phyloP scores from a whole-genome alignment of 2,888 invertebrate species.

The Eristalinus sepulchralis region DNA sequence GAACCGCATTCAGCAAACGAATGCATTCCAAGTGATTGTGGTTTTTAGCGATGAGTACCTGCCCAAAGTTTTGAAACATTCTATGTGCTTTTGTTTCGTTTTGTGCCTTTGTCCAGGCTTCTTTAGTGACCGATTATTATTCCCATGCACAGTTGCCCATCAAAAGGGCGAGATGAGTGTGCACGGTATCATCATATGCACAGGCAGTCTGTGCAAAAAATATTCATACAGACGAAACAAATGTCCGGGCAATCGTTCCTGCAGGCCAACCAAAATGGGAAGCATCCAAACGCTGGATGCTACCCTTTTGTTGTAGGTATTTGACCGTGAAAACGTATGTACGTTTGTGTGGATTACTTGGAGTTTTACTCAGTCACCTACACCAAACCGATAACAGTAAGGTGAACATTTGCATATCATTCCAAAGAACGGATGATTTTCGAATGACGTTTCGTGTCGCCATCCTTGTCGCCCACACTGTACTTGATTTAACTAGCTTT shows the following conservation, averaged over 20 bases:
- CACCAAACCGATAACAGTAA: no score
- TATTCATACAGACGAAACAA: neutral
- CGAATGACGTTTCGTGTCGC: neutral
- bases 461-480: neutral
- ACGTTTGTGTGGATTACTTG: no score
- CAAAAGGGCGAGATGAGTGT: conserved; percentile 6
- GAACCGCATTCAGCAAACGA: conserved; percentile 54
- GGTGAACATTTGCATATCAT: no score
- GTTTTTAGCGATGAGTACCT: conserved; percentile 52
- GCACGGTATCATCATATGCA: neutral
- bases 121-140: conserved; percentile 15
- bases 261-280: no score
- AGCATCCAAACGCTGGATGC: no score
- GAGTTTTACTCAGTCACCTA: no score
- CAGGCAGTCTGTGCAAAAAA: conserved; percentile 7
- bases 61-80: conserved; percentile 57
- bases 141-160: conserved; percentile 23
- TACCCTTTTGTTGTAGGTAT: no score
- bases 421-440: no score
- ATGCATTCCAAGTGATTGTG: conserved; percentile 58
- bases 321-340: no score
- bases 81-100: conserved; percentile 30
- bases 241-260: neutral
- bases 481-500: neutral
- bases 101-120: conserved; percentile 20